A percentile compares a stretch with the other conserved stretches of the same genome.
phyloP scores from a whole-genome alignment of 2,113 vertebrate genomes.

The Tyrannus savana region DNA sequence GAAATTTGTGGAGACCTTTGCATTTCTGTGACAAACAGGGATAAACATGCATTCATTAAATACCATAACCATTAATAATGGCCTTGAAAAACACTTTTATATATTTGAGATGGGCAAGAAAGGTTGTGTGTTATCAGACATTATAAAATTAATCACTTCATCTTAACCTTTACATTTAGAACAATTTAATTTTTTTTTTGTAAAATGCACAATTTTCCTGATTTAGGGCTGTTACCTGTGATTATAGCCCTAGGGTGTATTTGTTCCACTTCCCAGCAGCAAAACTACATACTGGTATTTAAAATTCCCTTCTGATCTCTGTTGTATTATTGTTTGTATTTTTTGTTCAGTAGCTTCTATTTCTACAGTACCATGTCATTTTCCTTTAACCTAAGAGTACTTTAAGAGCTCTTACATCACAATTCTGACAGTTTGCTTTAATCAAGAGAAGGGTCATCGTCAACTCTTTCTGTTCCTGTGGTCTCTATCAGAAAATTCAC shows the following conservation, averaged over 20 bases:
- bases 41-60: neutral
- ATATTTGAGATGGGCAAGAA: neutral
- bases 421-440: neutral
- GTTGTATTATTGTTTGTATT: neutral
- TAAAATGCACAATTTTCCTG: neutral
- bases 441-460: neutral
- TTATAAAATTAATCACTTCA: neutral
- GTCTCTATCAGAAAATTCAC: neutral
- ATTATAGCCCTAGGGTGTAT: neutral
- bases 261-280: neutral
- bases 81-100: neutral
- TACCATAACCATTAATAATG: neutral
- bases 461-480: neutral
- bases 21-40: neutral
- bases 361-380: neutral
- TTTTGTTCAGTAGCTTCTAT: neutral
- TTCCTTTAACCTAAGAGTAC: neutral
- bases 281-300: neutral
- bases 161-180: neutral
- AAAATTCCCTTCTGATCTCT: neutral
- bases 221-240: neutral
- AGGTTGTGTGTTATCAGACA: neutral
- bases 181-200: neutral
- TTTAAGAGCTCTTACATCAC: neutral
- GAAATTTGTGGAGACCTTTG: neutral